A percentile compares a stretch with the other conserved stretches of the same genome.
Evolutionary conservation across 1,140 invertebrate genomes (phyloP).

Genomic region (Ceratina japonica): DNA sequence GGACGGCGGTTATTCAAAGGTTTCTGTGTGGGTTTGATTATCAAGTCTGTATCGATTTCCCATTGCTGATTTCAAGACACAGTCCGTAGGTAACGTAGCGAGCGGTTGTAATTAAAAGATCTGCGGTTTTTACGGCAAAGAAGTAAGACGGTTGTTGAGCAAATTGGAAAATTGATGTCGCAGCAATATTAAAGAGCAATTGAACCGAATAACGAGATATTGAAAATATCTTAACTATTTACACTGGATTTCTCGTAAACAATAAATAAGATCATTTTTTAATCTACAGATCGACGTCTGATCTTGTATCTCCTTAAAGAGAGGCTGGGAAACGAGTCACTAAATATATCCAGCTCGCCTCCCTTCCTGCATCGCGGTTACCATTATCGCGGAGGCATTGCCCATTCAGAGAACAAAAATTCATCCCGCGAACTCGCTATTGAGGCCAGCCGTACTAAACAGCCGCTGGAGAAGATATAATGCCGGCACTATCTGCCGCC

Average conservation of each 20-base stretch:
- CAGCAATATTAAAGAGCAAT: too few relatives aligned
- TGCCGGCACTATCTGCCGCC: slow-evolving; percentile 52
- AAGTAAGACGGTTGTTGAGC: not conserved
- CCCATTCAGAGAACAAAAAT: not conserved
- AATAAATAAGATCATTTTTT: not conserved
- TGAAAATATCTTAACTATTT: too few relatives aligned
- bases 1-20: not conserved
- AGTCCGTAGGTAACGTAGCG: slow-evolving; percentile 13
- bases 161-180: too few relatives aligned
- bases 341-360: not conserved
- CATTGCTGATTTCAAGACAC: slow-evolving; percentile 10
- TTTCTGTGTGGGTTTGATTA: slow-evolving; percentile 20
- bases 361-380: not conserved
- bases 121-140: slow-evolving; percentile 51
- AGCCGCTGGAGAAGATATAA: slow-evolving; percentile 57
- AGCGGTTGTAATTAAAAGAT: slow-evolving; percentile 73
- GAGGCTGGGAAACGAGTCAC: not conserved
- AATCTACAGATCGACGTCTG: not conserved
- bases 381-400: slow-evolving; percentile 7
- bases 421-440: slow-evolving; percentile 38
- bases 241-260: not conserved
- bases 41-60: slow-evolving; percentile 30
- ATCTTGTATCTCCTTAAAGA: not conserved
- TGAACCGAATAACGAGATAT: too few relatives aligned
- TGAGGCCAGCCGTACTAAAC: slow-evolving; percentile 49